A percentile compares a stretch with the other conserved stretches of the same genome.
Conservation (phyloP, 2,113 vertebrate genomes). For the Nematolebias whitei region DNA sequence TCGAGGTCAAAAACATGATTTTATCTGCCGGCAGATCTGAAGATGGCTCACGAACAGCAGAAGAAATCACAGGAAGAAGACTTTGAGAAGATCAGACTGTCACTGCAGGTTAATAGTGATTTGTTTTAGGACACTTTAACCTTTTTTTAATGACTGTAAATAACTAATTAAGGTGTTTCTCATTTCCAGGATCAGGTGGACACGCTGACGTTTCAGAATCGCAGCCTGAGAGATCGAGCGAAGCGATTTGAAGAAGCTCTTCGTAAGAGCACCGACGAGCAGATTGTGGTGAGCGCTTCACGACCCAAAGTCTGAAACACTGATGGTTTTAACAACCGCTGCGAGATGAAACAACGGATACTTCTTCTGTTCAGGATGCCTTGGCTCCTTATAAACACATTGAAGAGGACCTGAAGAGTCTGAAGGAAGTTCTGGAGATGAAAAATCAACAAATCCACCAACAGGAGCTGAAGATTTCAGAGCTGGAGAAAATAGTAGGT, state of each 20-base stretch:
- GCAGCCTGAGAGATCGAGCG: constrained; percentile 90
- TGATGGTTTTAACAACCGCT: background rate
- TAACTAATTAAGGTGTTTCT: background rate
- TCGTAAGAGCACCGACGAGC: constrained; percentile 91
- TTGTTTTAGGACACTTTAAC: background rate
- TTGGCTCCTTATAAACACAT: constrained; percentile 93
- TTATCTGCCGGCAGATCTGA: constrained; percentile 83
- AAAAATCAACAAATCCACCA: constrained; percentile 96
- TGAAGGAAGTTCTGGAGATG: constrained; percentile 95
- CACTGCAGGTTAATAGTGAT: constrained; percentile 87
- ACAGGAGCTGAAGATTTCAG: constrained; percentile 93
- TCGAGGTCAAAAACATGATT: too few species aligned
- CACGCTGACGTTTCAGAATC: constrained; percentile 95
- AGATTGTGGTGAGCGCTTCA: constrained; percentile 87
- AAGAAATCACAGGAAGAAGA: constrained; percentile 89
- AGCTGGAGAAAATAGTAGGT: constrained; percentile 92
- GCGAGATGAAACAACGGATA: fast-evolving
- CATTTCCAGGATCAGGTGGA: constrained; percentile 92
- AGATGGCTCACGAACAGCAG: constrained; percentile 88
- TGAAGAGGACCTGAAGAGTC: constrained; percentile 93
- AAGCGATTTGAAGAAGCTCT: constrained; percentile 95
- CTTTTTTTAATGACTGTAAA: background rate
- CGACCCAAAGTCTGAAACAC: background rate
- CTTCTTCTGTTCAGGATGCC: constrained; percentile 79
- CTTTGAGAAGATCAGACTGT: constrained; percentile 91